A percentile compares a stretch with the other conserved stretches of the same genome.
Evolutionary conservation across 2,888 invertebrate genomes (phyloP).

Genomic region (Bembecia ichneumoniformis): DNA sequence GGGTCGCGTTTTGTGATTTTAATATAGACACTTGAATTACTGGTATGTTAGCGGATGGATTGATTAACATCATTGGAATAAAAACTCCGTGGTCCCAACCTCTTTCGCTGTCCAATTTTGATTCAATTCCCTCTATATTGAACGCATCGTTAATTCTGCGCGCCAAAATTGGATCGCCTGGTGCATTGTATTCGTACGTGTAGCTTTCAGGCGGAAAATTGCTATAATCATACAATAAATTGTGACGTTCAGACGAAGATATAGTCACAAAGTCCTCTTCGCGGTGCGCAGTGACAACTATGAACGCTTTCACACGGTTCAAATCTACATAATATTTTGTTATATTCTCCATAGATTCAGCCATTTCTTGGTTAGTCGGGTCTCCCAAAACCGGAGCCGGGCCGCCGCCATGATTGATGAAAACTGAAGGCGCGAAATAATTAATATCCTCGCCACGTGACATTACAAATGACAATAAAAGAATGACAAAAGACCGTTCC

Average conservation of each 20-base stretch:
- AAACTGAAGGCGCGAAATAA: conserved; percentile 27
- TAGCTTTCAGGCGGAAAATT: conserved; percentile 36
- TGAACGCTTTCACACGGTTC: conserved; percentile 22
- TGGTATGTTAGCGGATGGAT: conserved; percentile 34
- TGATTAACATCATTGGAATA: conserved; percentile 38
- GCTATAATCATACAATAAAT: conserved; percentile 29
- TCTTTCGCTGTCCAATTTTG: conserved; percentile 25
- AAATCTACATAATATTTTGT: conserved; percentile 21
- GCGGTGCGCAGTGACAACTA: conserved; percentile 34
- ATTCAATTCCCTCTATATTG: conserved; percentile 19
- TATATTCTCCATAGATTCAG: conserved; percentile 23
- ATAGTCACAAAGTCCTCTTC: conserved; percentile 31
- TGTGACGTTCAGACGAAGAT: conserved; percentile 24
- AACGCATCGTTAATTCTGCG: conserved; percentile 26
- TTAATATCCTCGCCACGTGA: not conserved
- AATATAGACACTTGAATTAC: conserved; percentile 34
- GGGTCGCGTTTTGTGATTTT: conserved; percentile 25
- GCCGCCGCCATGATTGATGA: conserved; percentile 37
- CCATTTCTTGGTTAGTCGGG: conserved; percentile 24
- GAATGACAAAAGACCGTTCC: too few species aligned
- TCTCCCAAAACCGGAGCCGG: conserved; percentile 30
- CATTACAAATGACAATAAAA: not conserved
- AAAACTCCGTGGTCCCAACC: conserved; percentile 45
- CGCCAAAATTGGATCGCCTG: conserved; percentile 27
- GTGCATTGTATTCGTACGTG: conserved; percentile 27